A percentile compares a stretch with the other conserved stretches of the same genome.
Evolutionary conservation across 2,888 invertebrate genomes (phyloP).

Genomic region (Toxonevra muliebris): DNA sequence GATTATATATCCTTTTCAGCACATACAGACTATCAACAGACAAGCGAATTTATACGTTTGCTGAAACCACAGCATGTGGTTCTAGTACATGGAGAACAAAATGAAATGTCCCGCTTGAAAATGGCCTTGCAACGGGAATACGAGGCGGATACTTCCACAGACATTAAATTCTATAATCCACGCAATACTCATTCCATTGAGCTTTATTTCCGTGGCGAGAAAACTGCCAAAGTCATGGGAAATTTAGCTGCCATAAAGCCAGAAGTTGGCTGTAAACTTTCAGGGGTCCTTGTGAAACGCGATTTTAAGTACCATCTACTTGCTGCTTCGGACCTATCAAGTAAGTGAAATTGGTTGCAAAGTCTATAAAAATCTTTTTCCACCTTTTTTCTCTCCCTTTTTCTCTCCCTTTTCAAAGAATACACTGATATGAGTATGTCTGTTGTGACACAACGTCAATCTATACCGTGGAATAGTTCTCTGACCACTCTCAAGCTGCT

Average conservation of each 20-base stretch:
- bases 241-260: constrained; percentile 86
- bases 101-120: constrained; percentile 97
- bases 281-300: constrained; percentile 94
- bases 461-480: constrained; percentile 79
- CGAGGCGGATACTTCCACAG: constrained; percentile 73
- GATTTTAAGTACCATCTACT: constrained; percentile 98
- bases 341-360: constrained; percentile 57
- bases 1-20: constrained; percentile 99
- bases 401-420: constrained; percentile 60
- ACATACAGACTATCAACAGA: constrained; percentile 78
- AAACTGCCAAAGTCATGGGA: constrained; percentile 98
- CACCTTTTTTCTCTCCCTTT: not conserved
- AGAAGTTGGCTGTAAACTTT: constrained; percentile 78
- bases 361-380: constrained; percentile 61
- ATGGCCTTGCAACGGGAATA: constrained; percentile 89
- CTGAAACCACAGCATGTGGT: constrained; percentile 96
- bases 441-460: constrained; percentile 90
- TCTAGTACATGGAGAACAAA: constrained; percentile 95
- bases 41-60: constrained; percentile 94
- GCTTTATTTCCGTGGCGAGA: constrained; percentile 95
- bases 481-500: constrained; percentile 77
- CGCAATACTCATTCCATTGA: constrained; percentile 93
- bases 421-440: constrained; percentile 97
- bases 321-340: constrained; percentile 88
- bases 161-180: constrained; percentile 94